Evolutionary conservation across 2,113 vertebrate species (phyloP), one percentile per base, ranked within the genome.

Genomic region (Andinoacara biseriatus): DNA sequence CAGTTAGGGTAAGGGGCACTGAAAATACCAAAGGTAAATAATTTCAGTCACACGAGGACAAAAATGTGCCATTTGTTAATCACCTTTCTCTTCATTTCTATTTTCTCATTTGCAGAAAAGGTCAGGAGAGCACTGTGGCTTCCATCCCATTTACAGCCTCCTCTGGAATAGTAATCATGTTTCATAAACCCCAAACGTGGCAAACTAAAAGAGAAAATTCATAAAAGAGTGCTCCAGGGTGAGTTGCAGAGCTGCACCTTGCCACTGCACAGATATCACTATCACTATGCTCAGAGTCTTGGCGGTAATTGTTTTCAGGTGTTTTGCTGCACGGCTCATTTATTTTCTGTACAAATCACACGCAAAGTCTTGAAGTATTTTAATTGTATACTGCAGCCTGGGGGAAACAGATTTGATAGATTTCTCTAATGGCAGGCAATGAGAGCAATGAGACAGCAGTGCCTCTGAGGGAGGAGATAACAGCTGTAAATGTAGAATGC

Each of bases 261-360:
- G 29, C 76, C 67, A 40, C 54, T 69, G 24, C 24, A 20, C 43
- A 52, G 61, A 90, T 82, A 82, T 87, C 83, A 22, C 61, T 46
- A 76, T 79, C 80, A 78, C 57, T 31, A 33, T 17, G 14, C 82
- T 76, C 46, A 24, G 52, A 77, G 31, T 76, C 78, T 95, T 93
- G 93, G 88, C 92, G 96, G 92, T 92, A 89, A 93, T 95, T 95
- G 92, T 92, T 96, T 95, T 96, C 93, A 95, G 94, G 93, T 95
- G 93, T 77, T 93, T 80, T 86, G 88, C 7, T 49, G 86, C 85
- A 93, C 62, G 90, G 89, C 95, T 95, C 86, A 82, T 96, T 97
- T 96, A 94, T 82, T 92, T 92, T 87, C 74, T 60, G 87, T 91
- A 91, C 93, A 92, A 94, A 94, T 90, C 88, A 91, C 82, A 72